Base-by-base conservation (phyloP, 2,113 vertebrate species). In the Aegithalos caudatus region DNA sequence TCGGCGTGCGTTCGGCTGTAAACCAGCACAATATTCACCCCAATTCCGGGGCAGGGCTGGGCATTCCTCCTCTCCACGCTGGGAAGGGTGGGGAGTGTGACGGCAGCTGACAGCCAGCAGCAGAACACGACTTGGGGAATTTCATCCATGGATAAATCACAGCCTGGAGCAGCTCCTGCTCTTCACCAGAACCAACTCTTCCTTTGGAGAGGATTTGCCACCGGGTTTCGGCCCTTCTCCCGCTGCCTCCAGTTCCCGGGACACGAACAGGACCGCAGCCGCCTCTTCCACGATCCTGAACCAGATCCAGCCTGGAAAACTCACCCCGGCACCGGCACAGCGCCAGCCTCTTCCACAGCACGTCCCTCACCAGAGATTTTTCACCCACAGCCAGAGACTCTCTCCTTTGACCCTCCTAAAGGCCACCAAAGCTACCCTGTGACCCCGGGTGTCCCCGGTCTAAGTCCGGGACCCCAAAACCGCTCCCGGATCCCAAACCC, bases 361-460 rank as follows among this genome's bases (percentile, higher is more conserved):
- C 1, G 31, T 7, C 47, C 28, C 60, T 48, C 45, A 6, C 0
- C 1, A 12, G 20, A 27, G 5, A 17, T 3, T 12, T 12, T 14
- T 4, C 69, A 44, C 72, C 23, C 40, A 31, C 23, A n/a, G 2
- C 14, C 4, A 3, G 7, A 2, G 4, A 20, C 2, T 4, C 42
- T 16, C 31, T 19, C 14, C 9, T 21, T 1, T 50, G 4, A 12
- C 27, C 27, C 31, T 48, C 38, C 31, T 18, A 14, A 31, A 35
- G 48, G 21, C 56, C 77, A 31, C 22, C 42, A 57, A 3, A 27
- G 17, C 20, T 9, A 3, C 27, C 5, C 2, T 5, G 38, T 5
- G 33, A 40, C 3, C 22, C 29, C 24, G 31, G 14, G 4, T 37
- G 15, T 17, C 57, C 29, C 9, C 8, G 33, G 6, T 6, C 17